Evolutionary conservation across 1,140 invertebrate genomes (phyloP).

Genomic region (Oncopodura yosiiana): DNA sequence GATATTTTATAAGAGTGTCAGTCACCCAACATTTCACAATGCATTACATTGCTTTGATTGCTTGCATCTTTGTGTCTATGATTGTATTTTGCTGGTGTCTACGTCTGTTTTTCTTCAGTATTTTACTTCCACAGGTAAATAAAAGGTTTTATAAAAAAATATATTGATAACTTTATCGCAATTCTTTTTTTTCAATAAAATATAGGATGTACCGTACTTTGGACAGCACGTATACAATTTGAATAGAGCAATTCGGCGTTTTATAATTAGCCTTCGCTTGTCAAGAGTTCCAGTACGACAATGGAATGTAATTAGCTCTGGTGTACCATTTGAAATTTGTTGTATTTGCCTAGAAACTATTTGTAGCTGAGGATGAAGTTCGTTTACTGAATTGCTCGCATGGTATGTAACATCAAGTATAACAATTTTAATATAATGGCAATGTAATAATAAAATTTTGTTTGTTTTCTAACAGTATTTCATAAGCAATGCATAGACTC

Average conservation of each 20-base stretch:
- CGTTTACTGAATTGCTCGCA: constrained; percentile 5
- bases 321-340: constrained; percentile 9
- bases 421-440: not conserved
- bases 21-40: constrained; percentile 3
- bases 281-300: no score
- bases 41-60: constrained; percentile 2
- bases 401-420: not conserved
- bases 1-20: no score
- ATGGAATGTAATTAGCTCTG: constrained; percentile 4
- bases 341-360: constrained; percentile 6
- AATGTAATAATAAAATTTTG: not conserved
- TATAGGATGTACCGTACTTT: no score
- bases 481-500: constrained; percentile 1
- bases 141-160: no score
- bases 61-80: constrained; percentile 3
- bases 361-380: not conserved
- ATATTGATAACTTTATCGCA: no score
- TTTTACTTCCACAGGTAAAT: no score
- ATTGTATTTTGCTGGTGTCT: no score
- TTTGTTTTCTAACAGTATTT: not conserved
- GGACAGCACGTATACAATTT: no score
- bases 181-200: no score
- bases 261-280: no score
- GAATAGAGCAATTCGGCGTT: no score
- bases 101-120: no score